These are phyloP conservation scores for Lepidurus apus DNA, from an alignment of 1,140 invertebrate genomes.

Conservation along the genomic window DNA sequence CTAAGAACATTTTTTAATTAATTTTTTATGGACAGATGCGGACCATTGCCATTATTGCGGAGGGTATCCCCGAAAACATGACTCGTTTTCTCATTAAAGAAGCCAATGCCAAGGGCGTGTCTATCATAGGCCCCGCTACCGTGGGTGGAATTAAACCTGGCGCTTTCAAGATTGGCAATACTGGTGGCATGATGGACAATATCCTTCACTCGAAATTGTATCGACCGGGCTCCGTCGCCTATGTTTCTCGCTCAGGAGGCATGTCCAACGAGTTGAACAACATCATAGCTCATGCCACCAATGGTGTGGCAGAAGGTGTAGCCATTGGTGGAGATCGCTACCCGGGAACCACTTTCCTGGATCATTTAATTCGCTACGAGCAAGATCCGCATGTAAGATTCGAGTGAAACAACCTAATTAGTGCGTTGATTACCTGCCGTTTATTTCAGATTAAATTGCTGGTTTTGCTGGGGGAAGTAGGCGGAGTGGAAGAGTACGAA, in stretches of 20 bases:
- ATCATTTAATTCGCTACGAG: conserved; percentile 86
- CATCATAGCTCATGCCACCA: conserved; percentile 92
- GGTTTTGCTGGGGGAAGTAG: conserved; percentile 93
- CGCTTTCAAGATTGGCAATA: conserved; percentile 99
- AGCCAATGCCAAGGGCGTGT: conserved; percentile 73
- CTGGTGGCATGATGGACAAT: conserved; percentile 99
- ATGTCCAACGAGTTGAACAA: conserved; percentile 99
- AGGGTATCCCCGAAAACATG: conserved; percentile 66
- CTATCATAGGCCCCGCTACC: conserved; percentile 94
- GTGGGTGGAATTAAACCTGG: conserved; percentile 97
- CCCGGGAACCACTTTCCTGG: conserved; percentile 97
- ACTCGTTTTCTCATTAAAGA: conserved; percentile 88
- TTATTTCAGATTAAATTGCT: conserved; percentile 81
- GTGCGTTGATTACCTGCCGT: conserved; percentile 26
- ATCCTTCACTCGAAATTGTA: conserved; percentile 96
- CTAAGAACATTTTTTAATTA: background rate
- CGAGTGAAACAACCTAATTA: conserved; percentile 27
- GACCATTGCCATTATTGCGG: conserved; percentile 97
- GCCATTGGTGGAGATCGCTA: conserved; percentile 99
- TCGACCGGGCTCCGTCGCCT: conserved; percentile 89
- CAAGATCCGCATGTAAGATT: conserved; percentile 54
- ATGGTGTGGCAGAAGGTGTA: conserved; percentile 96
- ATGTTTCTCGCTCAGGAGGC: conserved; percentile 95
- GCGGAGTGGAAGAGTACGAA: conserved; percentile 98
- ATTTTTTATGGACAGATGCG: conserved; percentile 60